Evolutionary conservation across 2,888 invertebrate genomes (phyloP).

Genomic region (Dioctria linearis): DNA sequence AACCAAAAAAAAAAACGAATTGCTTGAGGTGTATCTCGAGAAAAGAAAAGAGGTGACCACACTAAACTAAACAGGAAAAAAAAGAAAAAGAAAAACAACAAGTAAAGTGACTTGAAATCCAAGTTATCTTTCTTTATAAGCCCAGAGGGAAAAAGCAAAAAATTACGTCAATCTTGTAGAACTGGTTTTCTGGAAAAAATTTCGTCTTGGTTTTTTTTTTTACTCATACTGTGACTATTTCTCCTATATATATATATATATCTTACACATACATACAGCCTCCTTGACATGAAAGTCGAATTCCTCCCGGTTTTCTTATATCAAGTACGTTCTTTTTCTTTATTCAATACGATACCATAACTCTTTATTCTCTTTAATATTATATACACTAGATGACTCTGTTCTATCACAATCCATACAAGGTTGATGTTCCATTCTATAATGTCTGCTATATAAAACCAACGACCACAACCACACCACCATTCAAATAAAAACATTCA

Average conservation of each 20-base stretch:
- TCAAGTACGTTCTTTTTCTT: too few species aligned
- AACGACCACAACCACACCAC: too few species aligned
- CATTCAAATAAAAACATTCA: too few species aligned
- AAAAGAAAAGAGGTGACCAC: too few species aligned
- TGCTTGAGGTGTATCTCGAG: neutral
- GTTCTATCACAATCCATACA: too few species aligned
- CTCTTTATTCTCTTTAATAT: too few species aligned
- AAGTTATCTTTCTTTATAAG: conserved; percentile 28
- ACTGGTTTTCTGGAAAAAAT: conserved; percentile 41
- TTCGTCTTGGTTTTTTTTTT: conserved; percentile 36
- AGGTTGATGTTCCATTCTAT: too few species aligned
- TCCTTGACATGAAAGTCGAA: conserved; percentile 35
- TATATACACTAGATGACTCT: too few species aligned
- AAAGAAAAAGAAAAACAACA: conserved; percentile 2
- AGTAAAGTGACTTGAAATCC: conserved; percentile 20
- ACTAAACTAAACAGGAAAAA: neutral
- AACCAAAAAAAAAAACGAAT: conserved; percentile 10
- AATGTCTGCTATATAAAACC: too few species aligned
- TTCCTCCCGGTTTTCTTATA: conserved; percentile 24
- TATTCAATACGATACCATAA: too few species aligned
- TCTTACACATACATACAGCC: neutral
- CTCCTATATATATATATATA: too few species aligned
- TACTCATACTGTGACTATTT: neutral
- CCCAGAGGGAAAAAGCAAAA: conserved; percentile 44
- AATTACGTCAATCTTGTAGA: conserved; percentile 49